Percentiles rank a stretch among this genome's conserved stretches.
Conservation (phyloP, 2,113 vertebrate genomes). For the Promerops cafer region DNA sequence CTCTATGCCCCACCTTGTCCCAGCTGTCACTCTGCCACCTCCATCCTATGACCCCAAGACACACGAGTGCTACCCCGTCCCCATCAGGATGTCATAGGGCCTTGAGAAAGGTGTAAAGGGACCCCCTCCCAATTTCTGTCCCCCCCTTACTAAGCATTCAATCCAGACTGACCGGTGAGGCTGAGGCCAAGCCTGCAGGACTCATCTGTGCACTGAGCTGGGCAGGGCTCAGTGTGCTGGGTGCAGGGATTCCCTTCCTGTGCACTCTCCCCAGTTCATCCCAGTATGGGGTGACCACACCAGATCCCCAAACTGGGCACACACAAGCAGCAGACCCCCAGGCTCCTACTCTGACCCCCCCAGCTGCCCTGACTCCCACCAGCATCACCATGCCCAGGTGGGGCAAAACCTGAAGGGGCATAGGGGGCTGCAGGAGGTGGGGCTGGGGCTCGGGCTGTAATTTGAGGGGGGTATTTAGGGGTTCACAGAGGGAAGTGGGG, state of each 20-base stretch:
- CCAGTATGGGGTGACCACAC: neutral
- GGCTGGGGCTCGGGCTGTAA: neutral
- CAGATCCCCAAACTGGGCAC: neutral
- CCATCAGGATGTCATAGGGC: neutral
- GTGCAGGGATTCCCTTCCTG: neutral
- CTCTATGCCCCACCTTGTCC: neutral
- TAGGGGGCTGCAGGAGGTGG: neutral
- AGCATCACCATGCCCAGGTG: neutral
- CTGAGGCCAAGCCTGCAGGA: neutral
- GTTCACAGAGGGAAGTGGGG: neutral
- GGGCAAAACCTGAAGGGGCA: neutral
- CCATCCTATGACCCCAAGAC: fast-evolving
- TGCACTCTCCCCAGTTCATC: neutral
- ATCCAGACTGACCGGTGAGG: neutral
- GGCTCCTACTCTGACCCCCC: neutral
- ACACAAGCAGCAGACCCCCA: neutral
- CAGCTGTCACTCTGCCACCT: neutral
- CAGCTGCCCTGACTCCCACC: neutral
- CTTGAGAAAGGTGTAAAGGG: neutral
- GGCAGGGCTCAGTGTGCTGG: neutral
- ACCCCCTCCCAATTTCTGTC: neutral
- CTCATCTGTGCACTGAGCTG: fast-evolving
- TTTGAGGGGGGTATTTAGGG: neutral
- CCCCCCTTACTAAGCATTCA: neutral
- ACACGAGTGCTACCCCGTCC: neutral